Evolutionary conservation across 2,797 vertebrate genomes (phyloP).

Genomic region (Cuniculus paca): DNA sequence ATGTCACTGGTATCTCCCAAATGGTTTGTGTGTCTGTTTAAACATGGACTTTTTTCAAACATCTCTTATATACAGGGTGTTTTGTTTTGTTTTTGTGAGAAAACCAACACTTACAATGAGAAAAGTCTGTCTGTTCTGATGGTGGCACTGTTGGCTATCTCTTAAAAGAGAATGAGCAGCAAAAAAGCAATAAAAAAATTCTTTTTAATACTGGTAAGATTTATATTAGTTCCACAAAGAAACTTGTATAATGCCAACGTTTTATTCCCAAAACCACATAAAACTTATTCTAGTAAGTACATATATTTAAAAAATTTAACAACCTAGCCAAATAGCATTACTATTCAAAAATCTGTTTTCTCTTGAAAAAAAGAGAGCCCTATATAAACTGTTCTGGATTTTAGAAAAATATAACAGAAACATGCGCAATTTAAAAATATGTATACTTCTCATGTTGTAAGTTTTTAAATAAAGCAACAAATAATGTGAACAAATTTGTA

Average conservation of each 20-base stretch:
- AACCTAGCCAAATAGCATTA: background rate
- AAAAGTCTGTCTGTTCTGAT: slow-evolving; percentile 48
- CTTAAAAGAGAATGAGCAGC: background rate
- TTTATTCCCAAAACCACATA: background rate
- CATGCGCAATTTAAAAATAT: background rate
- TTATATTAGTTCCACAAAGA: background rate
- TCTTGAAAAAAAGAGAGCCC: background rate
- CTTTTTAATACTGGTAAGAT: background rate
- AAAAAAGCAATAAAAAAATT: slow-evolving; percentile 28
- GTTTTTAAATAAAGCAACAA: slow-evolving; percentile 1
- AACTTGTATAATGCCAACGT: background rate
- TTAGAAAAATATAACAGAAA: background rate
- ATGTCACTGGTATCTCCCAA: background rate
- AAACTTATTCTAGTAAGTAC: background rate
- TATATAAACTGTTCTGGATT: background rate
- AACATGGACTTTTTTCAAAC: background rate
- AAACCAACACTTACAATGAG: background rate
- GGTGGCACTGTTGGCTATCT: slow-evolving; percentile 20
- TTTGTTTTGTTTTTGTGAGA: background rate
- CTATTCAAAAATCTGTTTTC: background rate
- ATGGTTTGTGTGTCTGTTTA: background rate
- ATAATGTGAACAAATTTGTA: background rate
- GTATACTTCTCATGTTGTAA: background rate
- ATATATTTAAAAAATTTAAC: background rate
- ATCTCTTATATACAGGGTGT: background rate